Conservation (phyloP, 2,888 invertebrate species). For the Reticulitermes lucifugus region DNA sequence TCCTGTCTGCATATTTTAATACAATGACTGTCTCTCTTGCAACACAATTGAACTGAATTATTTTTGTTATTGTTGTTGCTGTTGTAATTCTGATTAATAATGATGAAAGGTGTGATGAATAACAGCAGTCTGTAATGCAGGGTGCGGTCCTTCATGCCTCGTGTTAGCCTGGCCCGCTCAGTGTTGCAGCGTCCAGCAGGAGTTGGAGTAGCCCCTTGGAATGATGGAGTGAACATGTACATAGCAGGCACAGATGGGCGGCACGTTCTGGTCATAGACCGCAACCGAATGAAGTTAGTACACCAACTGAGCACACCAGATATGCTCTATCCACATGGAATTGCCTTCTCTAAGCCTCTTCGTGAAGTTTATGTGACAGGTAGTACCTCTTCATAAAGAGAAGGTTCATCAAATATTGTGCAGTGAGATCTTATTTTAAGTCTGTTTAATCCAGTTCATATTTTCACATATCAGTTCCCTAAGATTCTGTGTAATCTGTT, state of each 20-base stretch:
- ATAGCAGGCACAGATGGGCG: slow-evolving; percentile 75
- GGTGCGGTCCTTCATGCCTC: slow-evolving; percentile 68
- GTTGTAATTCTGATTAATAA: no score
- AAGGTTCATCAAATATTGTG: no score
- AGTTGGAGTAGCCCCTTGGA: slow-evolving; percentile 74
- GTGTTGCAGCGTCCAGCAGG: slow-evolving; percentile 74
- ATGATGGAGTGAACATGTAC: slow-evolving; percentile 71
- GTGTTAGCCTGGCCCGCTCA: slow-evolving; percentile 68
- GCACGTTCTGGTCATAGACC: slow-evolving; percentile 66
- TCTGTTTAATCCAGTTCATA: no score
- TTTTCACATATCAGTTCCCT: no score
- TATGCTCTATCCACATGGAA: slow-evolving; percentile 73
- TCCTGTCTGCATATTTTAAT: no score
- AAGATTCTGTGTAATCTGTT: no score
- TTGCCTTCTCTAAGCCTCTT: slow-evolving; percentile 69
- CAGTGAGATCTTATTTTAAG: no score
- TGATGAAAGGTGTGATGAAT: no score
- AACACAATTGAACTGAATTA: no score
- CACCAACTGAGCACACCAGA: slow-evolving; percentile 67
- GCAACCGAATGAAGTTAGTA: slow-evolving; percentile 62
- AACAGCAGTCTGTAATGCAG: slow-evolving; percentile 58
- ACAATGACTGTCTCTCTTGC: no score
- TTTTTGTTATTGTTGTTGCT: no score
- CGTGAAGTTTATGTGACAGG: slow-evolving; percentile 73
- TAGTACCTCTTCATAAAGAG: slow-evolving; percentile 54